Evolutionary conservation across 2,113 vertebrate species (phyloP).

Genomic region (Eretmodus cyanostictus): DNA sequence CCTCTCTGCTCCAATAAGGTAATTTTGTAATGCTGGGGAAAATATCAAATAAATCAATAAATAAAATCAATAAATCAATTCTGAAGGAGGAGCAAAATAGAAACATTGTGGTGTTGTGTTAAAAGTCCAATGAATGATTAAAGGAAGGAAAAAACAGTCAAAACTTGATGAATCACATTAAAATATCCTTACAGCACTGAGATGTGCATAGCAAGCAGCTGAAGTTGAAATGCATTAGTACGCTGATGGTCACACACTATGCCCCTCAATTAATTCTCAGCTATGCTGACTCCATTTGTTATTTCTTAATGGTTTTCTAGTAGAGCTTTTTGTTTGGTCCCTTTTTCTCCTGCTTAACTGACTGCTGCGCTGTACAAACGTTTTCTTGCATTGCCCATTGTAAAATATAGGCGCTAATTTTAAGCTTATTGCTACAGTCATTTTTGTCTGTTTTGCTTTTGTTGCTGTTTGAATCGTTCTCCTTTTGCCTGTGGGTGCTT

Average conservation of each 20-base stretch:
- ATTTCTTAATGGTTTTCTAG: background rate
- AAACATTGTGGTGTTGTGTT: background rate
- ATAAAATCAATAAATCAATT: background rate
- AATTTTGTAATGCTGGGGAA: background rate
- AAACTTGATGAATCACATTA: background rate
- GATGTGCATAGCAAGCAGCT: background rate
- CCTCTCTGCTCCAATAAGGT: background rate
- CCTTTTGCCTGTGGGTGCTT: background rate
- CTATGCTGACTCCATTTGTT: background rate
- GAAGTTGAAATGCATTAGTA: background rate
- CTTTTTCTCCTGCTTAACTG: background rate
- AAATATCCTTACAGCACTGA: background rate
- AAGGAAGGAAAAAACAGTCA: background rate
- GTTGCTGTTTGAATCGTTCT: background rate
- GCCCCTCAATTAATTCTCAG: background rate
- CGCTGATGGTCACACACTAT: background rate
- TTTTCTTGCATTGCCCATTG: background rate
- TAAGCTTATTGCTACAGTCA: background rate
- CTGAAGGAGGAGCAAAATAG: background rate
- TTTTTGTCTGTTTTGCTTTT: background rate
- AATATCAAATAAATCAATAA: background rate
- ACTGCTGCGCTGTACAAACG: background rate
- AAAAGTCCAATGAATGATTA: background rate
- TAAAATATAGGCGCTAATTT: background rate
- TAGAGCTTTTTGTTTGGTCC: background rate